Conservation (phyloP, 1,140 invertebrate species). For the Drosophila nebulosa region DNA sequence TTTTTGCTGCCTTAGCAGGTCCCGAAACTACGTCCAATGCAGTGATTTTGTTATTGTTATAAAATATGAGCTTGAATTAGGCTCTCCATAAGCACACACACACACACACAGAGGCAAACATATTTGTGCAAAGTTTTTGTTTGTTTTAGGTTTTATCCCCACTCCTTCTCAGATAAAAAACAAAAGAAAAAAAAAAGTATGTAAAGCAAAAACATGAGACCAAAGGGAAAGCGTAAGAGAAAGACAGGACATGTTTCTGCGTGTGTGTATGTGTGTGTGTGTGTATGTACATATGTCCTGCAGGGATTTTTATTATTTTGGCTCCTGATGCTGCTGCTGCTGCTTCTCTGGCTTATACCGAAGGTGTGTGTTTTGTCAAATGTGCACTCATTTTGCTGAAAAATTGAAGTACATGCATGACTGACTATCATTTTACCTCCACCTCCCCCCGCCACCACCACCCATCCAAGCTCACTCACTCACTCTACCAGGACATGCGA, state of each 20-base stretch:
- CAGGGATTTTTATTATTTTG: slow-evolving; percentile 31
- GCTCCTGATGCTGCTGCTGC: slow-evolving; percentile 27
- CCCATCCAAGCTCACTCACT: not conserved
- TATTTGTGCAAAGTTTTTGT: slow-evolving; percentile 65
- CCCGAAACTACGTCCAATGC: slow-evolving; percentile 50
- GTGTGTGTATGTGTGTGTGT: too few relatives aligned
- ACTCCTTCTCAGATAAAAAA: slow-evolving; percentile 31
- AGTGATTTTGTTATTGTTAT: slow-evolving; percentile 75
- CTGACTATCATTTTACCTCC: slow-evolving; percentile 52
- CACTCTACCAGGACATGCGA: not conserved
- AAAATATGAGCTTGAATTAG: slow-evolving; percentile 73
- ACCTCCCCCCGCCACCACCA: not conserved
- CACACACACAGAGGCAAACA: slow-evolving; percentile 24
- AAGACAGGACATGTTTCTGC: slow-evolving; percentile 21
- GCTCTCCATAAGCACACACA: slow-evolving; percentile 29
- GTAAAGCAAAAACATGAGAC: slow-evolving; percentile 18
- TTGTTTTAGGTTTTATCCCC: slow-evolving; percentile 49
- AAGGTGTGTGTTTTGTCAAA: slow-evolving; percentile 72
- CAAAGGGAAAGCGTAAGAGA: not conserved
- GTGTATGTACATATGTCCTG: slow-evolving; percentile 49
- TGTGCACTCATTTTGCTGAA: slow-evolving; percentile 77
- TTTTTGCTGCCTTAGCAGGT: slow-evolving; percentile 39
- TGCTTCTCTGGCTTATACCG: slow-evolving; percentile 21
- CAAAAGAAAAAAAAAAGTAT: slow-evolving; percentile 18
- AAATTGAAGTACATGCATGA: slow-evolving; percentile 78